These are phyloP conservation scores for Fukomys damarensis DNA, from an alignment of 2,113 vertebrate genomes.

Conservation along the genomic window DNA sequence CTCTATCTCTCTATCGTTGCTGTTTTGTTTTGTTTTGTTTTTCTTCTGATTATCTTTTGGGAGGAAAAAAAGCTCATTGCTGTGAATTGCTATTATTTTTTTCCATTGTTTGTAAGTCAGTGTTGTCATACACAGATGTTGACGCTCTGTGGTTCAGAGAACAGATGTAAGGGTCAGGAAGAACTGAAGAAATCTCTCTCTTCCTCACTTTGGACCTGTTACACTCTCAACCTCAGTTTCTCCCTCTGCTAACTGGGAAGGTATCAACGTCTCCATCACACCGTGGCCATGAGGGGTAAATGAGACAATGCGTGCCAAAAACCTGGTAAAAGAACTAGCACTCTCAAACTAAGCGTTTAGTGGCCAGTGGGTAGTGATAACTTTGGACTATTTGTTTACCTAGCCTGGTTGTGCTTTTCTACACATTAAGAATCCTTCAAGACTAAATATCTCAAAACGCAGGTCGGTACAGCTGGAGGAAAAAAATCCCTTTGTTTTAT, in stretches of 20 bases:
- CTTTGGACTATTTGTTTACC: neutral
- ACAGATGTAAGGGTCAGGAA: neutral
- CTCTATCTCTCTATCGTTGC: neutral
- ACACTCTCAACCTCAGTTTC: neutral
- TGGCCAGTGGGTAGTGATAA: neutral
- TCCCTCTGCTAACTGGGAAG: neutral
- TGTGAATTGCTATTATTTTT: neutral
- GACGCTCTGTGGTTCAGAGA: neutral
- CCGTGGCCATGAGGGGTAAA: neutral
- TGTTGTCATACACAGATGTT: neutral
- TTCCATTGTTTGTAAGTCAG: neutral
- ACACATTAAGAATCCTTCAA: neutral
- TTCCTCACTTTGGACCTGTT: neutral
- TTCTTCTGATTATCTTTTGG: neutral
- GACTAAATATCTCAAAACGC: slow-evolving; percentile 11
- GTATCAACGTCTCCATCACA: neutral
- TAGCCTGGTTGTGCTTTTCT: neutral
- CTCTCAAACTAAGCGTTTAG: neutral
- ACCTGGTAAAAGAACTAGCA: neutral
- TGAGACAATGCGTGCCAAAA: neutral
- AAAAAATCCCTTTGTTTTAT: neutral
- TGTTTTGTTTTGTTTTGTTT: too few species aligned
- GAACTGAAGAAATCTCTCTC: neutral
- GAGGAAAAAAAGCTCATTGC: neutral
- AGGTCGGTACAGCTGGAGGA: neutral